phyloP scores from a whole-genome alignment of 2,888 invertebrate genomes.

The Myopa testacea region DNA sequence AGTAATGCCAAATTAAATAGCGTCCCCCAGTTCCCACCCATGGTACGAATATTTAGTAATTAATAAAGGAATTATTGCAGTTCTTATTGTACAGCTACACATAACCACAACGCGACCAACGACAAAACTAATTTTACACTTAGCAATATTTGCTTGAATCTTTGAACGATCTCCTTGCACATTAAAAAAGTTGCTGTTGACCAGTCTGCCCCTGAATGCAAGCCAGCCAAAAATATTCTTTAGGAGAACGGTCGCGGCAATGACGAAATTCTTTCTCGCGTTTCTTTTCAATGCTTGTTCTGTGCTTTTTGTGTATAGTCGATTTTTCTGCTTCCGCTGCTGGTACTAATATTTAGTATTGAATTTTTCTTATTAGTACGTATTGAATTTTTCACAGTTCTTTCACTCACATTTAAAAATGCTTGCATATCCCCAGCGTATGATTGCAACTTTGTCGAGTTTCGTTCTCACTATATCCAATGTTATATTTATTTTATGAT shows the following conservation, averaged over 20 bases:
- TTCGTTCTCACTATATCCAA: conserved; percentile 38
- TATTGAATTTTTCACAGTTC: conserved; percentile 27
- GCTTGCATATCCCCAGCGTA: conserved; percentile 22
- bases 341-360: conserved; percentile 53
- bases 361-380: conserved; percentile 42
- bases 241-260: conserved; percentile 50
- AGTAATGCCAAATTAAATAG: too few species aligned
- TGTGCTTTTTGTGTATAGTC: conserved; percentile 44
- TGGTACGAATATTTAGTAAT: neutral
- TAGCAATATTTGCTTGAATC: neutral
- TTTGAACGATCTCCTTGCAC: neutral
- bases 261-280: conserved; percentile 63
- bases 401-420: conserved; percentile 30
- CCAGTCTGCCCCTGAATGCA: conserved; percentile 17
- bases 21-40: neutral
- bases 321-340: conserved; percentile 40
- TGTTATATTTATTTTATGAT: conserved; percentile 50
- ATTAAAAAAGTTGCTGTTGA: conserved; percentile 9
- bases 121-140: conserved; percentile 2
- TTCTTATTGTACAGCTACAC: neutral
- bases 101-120: neutral
- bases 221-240: conserved; percentile 33
- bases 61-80: neutral
- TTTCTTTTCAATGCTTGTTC: conserved; percentile 56
- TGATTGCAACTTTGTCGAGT: conserved; percentile 35